Evolutionary conservation across 2,113 vertebrate species (phyloP), one percentile per base, ranked within the genome.

Genomic region (Scomber japonicus): DNA sequence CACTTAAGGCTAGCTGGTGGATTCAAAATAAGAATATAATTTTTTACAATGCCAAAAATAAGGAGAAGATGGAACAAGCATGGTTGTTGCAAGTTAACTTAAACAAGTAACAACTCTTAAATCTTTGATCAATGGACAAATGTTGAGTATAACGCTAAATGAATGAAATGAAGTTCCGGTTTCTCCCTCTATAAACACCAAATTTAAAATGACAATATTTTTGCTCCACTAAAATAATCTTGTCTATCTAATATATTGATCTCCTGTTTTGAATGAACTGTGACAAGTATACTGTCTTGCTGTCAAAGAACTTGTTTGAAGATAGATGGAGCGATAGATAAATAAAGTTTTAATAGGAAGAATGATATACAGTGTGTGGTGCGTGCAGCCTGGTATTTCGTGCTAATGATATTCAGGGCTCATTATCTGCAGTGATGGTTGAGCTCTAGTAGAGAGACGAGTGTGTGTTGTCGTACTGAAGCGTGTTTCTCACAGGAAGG

Each of bases 381-480:
- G 72, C 45, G 27, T 10, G 76, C 51, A 46, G 68, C 40, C 53
- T 45, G 1, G 67, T 45, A 53, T 75, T 74, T 62, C 59, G 54
- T 65, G 62, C 3, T 74, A 81, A 85, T 76, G 55, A 75, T 81
- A 77, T 83, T 83, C 82, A 31, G 4, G 11, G 63, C 65, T 90
- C 82, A 71, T 90, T 87, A 92, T 88, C 74, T 83, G 79, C 78
- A 46, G 76, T 16, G 65, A 70, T 67, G 64, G 75, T 68, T 46
- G 80, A 72, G 72, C 71, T 75, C 68, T 50, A 44, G 53, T 65
- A 71, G 40, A 77, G 72, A 63, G 68, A 67, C 9, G 69, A 78
- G 77, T 57, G 75, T 67, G 59, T 75, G 67, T 65, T 74, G 62
- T 77, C 68, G 78, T 65, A 24, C 57, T 48, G 51, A 54, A 75